phyloP scores from a whole-genome alignment of 2,888 invertebrate species.

The Acleris sparsana region DNA sequence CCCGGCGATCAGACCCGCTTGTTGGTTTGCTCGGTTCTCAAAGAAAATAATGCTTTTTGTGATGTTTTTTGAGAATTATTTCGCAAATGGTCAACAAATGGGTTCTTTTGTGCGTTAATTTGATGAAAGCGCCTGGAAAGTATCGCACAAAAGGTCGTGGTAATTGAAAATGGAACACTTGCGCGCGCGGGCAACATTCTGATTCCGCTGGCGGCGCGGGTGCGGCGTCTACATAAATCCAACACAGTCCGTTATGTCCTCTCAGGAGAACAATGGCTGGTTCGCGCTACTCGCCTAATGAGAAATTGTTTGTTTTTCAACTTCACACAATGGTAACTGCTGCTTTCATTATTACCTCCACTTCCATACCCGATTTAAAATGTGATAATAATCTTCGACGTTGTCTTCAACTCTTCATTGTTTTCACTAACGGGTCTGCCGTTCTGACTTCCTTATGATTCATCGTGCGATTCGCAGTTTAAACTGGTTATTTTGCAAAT shows the following conservation, averaged over 20 bases:
- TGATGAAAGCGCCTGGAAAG: conserved; percentile 26
- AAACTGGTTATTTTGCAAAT: conserved; percentile 16
- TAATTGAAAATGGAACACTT: conserved; percentile 34
- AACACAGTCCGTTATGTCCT: conserved; percentile 79
- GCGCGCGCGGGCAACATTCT: conserved; percentile 21
- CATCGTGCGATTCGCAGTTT: conserved; percentile 19
- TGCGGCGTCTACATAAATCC: conserved; percentile 70
- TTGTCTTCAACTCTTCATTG: conserved; percentile 37
- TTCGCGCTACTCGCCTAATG: conserved; percentile 77
- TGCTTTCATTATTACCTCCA: conserved; percentile 69
- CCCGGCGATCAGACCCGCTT: too few relatives aligned
- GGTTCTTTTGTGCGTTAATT: conserved; percentile 23
- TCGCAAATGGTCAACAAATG: conserved; percentile 19
- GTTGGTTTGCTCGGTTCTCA: too few relatives aligned
- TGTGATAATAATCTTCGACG: conserved; percentile 55
- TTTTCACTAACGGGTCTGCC: conserved; percentile 30
- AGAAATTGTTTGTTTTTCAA: conserved; percentile 80
- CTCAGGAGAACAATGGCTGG: conserved; percentile 72
- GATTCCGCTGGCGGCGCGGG: conserved; percentile 39
- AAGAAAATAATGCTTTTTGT: background rate
- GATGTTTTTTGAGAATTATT: conserved; percentile 17
- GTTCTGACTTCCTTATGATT: conserved; percentile 27
- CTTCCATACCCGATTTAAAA: conserved; percentile 55
- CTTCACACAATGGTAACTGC: conserved; percentile 70
- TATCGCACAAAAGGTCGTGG: conserved; percentile 25